These are phyloP conservation scores for Thaumatotibia leucotreta DNA, from an alignment of 1,140 invertebrate genomes.

Conservation along the genomic window DNA sequence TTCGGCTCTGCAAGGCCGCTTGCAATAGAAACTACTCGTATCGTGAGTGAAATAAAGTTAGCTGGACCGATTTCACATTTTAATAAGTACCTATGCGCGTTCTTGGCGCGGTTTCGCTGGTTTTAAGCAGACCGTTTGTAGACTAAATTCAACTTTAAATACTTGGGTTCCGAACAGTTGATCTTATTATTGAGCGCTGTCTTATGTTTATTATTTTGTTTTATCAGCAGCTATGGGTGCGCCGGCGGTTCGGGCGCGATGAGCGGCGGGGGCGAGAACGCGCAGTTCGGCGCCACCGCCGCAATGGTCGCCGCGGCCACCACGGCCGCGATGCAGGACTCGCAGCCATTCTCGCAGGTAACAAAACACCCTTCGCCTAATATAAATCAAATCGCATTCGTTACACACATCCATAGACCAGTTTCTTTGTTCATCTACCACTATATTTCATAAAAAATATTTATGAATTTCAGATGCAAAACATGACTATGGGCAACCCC, in stretches of 20 bases:
- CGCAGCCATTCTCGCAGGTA: constrained; percentile 75
- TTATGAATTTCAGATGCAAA: constrained; percentile 65
- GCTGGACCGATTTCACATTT: constrained; percentile 58
- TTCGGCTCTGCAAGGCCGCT: constrained; percentile 69
- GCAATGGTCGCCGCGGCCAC: constrained; percentile 74
- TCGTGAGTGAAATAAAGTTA: constrained; percentile 68
- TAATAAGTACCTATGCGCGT: constrained; percentile 27
- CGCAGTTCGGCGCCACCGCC: constrained; percentile 74
- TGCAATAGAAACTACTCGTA: constrained; percentile 72
- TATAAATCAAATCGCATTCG: not conserved
- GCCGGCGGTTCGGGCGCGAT: constrained; percentile 74
- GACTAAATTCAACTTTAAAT: not conserved
- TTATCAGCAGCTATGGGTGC: constrained; percentile 73
- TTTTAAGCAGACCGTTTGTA: not conserved
- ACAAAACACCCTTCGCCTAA: constrained; percentile 11
- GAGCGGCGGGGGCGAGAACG: constrained; percentile 74
- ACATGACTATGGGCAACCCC: constrained; percentile 76
- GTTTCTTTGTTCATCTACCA: not conserved
- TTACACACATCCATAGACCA: not conserved
- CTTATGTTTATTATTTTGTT: constrained; percentile 24
- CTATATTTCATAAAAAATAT: not conserved
- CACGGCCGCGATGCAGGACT: constrained; percentile 75
- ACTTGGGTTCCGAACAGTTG: not conserved
- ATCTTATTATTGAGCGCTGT: not conserved
- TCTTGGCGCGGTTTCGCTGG: not conserved